phyloP scores from a whole-genome alignment of 2,888 invertebrate species.

The Teleiodes luculella region DNA sequence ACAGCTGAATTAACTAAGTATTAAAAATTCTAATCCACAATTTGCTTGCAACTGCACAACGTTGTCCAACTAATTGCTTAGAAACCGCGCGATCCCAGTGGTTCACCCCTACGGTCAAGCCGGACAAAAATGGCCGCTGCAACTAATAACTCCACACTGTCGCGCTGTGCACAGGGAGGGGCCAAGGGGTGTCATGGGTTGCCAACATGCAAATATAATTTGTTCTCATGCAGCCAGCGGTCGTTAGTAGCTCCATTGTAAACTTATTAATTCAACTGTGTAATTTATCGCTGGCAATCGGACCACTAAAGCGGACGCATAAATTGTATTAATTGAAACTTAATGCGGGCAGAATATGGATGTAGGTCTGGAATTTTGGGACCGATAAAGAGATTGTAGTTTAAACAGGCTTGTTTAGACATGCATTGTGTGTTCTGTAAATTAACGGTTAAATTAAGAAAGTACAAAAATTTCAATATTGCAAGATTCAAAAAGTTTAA shows the following conservation, averaged over 20 bases:
- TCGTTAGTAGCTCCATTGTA: constrained; percentile 64
- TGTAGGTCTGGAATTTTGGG: background rate
- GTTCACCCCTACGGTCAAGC: constrained; percentile 29
- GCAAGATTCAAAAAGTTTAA: no score
- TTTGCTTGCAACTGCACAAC: constrained; percentile 2
- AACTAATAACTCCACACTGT: constrained; percentile 36
- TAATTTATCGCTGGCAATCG: constrained; percentile 59
- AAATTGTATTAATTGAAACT: constrained; percentile 71
- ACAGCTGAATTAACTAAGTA: no score
- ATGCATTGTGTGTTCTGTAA: background rate
- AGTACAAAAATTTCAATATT: no score
- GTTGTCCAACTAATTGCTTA: constrained; percentile 35
- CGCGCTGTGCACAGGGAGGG: constrained; percentile 29
- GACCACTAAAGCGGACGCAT: constrained; percentile 47
- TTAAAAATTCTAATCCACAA: background rate
- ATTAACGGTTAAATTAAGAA: no score
- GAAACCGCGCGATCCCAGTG: constrained; percentile 39
- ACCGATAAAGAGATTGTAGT: background rate
- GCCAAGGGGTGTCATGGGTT: constrained; percentile 44
- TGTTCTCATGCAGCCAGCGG: constrained; percentile 53
- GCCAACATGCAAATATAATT: constrained; percentile 74
- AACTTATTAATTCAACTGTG: constrained; percentile 71
- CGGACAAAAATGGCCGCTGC: constrained; percentile 55
- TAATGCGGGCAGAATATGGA: constrained; percentile 55
- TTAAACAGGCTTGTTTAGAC: background rate